phyloP scores from a whole-genome alignment of 2,888 invertebrate genomes.

The Pammene fasciana region DNA sequence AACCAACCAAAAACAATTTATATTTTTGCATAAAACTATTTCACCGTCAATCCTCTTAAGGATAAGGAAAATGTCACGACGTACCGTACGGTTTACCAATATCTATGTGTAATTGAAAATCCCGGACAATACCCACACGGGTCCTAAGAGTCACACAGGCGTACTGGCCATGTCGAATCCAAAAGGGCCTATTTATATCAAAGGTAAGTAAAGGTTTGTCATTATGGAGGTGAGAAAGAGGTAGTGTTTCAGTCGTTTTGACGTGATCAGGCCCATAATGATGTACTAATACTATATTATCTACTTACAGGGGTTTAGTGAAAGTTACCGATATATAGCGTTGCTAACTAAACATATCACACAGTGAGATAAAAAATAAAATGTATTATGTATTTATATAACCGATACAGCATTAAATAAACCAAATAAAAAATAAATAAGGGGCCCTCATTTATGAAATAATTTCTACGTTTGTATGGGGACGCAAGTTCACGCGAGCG shows the following conservation, averaged over 20 bases:
- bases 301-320: no score
- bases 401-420: no score
- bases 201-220: background rate
- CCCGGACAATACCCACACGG: conserved; percentile 7
- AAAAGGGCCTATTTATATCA: conserved; percentile 4
- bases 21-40: background rate
- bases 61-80: conserved; percentile 14
- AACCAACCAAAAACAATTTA: background rate
- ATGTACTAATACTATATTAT: background rate
- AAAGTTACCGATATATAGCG: no score
- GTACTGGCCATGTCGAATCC: background rate
- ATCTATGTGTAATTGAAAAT: conserved; percentile 20
- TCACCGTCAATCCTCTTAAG: conserved; percentile 2
- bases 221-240: background rate
- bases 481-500: no score
- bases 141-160: background rate
- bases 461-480: no score
- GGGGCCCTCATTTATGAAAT: no score
- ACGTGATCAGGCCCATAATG: conserved; percentile 6
- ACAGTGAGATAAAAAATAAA: no score
- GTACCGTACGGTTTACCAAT: conserved; percentile 4
- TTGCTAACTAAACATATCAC: no score
- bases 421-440: no score
- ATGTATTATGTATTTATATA: no score
- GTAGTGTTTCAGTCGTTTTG: background rate